Conservation (phyloP, 2,888 invertebrate genomes). For the Cephalotes varians region DNA sequence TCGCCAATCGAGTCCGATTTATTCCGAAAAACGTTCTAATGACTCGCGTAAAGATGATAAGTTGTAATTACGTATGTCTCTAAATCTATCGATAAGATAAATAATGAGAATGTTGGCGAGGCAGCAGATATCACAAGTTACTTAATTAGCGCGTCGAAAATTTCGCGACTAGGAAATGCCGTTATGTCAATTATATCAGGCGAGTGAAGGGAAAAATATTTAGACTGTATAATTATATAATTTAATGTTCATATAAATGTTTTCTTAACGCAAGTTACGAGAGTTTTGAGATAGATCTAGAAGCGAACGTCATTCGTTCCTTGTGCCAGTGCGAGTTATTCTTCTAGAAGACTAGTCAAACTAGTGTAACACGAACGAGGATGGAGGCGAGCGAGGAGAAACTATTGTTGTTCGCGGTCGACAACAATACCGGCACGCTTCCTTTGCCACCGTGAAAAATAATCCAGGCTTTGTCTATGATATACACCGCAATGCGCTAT, state of each 20-base stretch:
- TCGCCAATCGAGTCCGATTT: neutral
- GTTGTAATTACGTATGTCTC: neutral
- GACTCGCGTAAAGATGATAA: neutral
- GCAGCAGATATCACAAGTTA: neutral
- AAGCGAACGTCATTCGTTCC: slow-evolving; percentile 19
- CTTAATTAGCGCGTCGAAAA: neutral
- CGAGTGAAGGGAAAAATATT: neutral
- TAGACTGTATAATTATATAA: slow-evolving; percentile 3
- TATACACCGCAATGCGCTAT: slow-evolving; percentile 63
- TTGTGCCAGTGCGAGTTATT: slow-evolving; percentile 62
- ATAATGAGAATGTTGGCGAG: neutral
- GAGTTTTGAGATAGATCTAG: neutral
- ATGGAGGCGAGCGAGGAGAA: slow-evolving; percentile 70
- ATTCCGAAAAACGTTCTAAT: slow-evolving; percentile 12
- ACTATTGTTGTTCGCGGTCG: slow-evolving; percentile 76
- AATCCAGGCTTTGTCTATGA: slow-evolving; percentile 83
- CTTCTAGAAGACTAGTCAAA: slow-evolving; percentile 79
- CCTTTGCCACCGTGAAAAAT: slow-evolving; percentile 82
- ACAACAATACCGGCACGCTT: slow-evolving; percentile 79
- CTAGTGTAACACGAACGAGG: slow-evolving; percentile 82
- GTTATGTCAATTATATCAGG: neutral
- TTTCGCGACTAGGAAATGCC: neutral
- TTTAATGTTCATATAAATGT: neutral
- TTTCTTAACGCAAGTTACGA: neutral
- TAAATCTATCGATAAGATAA: neutral